These are phyloP conservation scores for Drosophila dunni DNA, from an alignment of 1,140 invertebrate genomes.

Conservation along the genomic window DNA sequence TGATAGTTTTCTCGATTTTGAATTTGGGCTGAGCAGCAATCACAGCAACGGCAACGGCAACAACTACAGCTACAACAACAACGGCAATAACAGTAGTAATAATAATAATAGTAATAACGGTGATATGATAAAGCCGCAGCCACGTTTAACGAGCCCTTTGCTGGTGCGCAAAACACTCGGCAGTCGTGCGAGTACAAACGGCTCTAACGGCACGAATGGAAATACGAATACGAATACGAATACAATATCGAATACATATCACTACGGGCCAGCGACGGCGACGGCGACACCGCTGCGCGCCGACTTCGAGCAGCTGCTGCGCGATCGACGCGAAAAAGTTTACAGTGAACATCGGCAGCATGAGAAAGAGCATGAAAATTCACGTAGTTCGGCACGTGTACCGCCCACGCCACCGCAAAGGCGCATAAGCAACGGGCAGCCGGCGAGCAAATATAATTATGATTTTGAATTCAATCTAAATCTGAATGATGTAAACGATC, in stretches of 20 bases:
- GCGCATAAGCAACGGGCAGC: conserved; percentile 32
- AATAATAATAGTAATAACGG: conserved; percentile 20
- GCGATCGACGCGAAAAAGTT: conserved; percentile 82
- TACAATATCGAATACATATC: conserved; percentile 81
- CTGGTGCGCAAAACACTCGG: conserved; percentile 83
- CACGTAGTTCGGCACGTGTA: conserved; percentile 42
- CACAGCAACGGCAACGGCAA: conserved; percentile 26
- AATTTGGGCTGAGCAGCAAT: conserved; percentile 36
- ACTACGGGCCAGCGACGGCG: conserved; percentile 62
- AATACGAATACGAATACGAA: conserved; percentile 38
- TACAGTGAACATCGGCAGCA: conserved; percentile 63
- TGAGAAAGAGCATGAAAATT: conserved; percentile 41
- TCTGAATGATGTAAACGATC: conserved; percentile 60
- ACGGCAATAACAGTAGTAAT: conserved; percentile 19
- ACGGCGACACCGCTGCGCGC: conserved; percentile 55
- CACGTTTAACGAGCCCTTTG: conserved; percentile 83
- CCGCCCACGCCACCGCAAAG: conserved; percentile 68
- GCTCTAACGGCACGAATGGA: conserved; percentile 37
- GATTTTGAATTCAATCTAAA: conserved; percentile 80
- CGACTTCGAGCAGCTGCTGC: conserved; percentile 81
- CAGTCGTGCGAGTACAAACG: conserved; percentile 37
- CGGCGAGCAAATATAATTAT: conserved; percentile 70
- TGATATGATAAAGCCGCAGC: conserved; percentile 82
- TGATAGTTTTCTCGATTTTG: conserved; percentile 72
- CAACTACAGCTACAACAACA: conserved; percentile 2